Conservation (phyloP, 2,113 vertebrate species). For the Paedocypris sp. region DNA sequence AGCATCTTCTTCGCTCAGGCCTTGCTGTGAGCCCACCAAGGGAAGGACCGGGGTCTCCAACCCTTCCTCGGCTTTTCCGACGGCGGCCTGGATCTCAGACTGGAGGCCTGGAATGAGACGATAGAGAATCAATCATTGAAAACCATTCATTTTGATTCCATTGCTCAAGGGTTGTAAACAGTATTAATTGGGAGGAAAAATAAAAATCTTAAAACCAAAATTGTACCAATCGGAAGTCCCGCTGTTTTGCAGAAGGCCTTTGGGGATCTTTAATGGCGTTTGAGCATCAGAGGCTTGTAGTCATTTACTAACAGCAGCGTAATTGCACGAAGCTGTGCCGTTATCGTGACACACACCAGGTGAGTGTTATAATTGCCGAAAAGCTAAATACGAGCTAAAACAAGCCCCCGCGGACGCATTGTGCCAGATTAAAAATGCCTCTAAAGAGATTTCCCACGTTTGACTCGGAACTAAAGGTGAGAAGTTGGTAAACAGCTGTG, state of each 20-base stretch:
- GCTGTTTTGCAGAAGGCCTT: background rate
- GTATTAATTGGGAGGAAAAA: background rate
- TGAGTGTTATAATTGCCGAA: conserved; percentile 30
- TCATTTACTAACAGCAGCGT: conserved; percentile 15
- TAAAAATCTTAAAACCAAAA: background rate
- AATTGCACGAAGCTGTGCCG: conserved; percentile 25
- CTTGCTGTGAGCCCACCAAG: conserved; percentile 57
- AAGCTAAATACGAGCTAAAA: conserved; percentile 18
- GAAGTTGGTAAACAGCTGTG: conserved; percentile 12
- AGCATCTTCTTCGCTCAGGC: conserved; percentile 44
- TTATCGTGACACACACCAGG: conserved; percentile 23
- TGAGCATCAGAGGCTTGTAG: conserved; percentile 6
- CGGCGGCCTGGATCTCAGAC: conserved; percentile 68
- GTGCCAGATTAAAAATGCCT: conserved; percentile 20
- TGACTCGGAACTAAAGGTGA: background rate
- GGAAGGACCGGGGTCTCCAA: conserved; percentile 65
- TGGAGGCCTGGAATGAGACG: too few species aligned
- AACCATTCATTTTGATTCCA: too few species aligned
- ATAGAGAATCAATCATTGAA: too few species aligned
- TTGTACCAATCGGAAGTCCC: background rate
- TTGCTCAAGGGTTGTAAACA: too few species aligned
- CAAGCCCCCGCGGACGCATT: conserved; percentile 13
- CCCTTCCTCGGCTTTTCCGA: conserved; percentile 74
- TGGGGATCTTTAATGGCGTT: conserved; percentile 17
- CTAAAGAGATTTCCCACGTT: conserved; percentile 6